phyloP scores from a whole-genome alignment of 35 echinoderm and acorn worm species.

The Nesometra sesokonis region DNA sequence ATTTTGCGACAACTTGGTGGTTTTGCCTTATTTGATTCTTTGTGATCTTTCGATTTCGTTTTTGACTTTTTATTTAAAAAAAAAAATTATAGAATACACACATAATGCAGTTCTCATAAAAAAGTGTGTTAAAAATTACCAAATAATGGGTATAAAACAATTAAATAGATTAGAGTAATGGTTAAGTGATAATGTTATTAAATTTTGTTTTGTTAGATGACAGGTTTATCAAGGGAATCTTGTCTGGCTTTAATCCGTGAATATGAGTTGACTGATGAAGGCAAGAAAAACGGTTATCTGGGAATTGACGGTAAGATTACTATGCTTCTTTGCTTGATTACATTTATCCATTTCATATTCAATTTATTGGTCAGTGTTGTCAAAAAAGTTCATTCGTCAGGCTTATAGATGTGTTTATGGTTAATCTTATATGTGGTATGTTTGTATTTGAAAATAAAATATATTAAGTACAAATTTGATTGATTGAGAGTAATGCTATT shows the following conservation, averaged over 20 bases:
- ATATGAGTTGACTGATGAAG: slow-evolving; percentile 14
- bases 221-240: neutral
- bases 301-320: slow-evolving; percentile 10
- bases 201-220: slow-evolving; percentile 1
- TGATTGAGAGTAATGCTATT: neutral
- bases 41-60: too few species aligned
- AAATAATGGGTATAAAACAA: too few species aligned
- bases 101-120: too few species aligned
- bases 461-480: neutral
- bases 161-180: too few species aligned
- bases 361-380: neutral
- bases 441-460: neutral
- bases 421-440: neutral
- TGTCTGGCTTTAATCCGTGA: neutral
- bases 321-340: neutral
- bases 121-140: too few species aligned
- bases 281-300: neutral
- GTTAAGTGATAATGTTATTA: neutral
- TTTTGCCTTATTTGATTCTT: too few species aligned
- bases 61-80: too few species aligned
- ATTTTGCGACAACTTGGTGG: too few species aligned
- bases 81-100: too few species aligned
- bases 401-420: neutral
- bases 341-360: neutral
- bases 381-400: neutral